Base-by-base conservation (phyloP, 2,113 vertebrate species). In the Pantherophis guttatus region DNA sequence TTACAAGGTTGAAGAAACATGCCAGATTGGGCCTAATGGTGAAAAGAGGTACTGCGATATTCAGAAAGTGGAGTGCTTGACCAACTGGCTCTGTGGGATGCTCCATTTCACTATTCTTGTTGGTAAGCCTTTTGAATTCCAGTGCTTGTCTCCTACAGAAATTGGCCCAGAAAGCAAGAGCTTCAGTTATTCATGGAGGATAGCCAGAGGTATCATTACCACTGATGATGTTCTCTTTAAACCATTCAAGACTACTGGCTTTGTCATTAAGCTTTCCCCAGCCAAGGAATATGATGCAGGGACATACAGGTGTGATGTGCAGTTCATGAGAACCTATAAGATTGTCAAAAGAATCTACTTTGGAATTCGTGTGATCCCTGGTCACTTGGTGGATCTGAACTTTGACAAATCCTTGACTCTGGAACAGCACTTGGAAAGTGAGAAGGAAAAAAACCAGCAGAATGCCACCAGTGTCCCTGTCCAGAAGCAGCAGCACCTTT, bases 231-330 rank as follows among this genome's bases (percentile, higher is more conserved):
- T 95, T 0, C 93, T 98, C 8, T 99, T 99, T 58, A 75, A 1
- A 0, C 97, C 96, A 1, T 97, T 97, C 92, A 21, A 26, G 0
- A 88, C 94, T 39, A 33, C 90, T 0, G 1, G 95, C 15, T 92
- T 97, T 21, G 93, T 94, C 1, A 11, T 99, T 86, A 90, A 92
- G 1, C 96, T 99, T 81, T 94, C 96, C 23, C 95, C 97, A 0
- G 93, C 97, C 3, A 92, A 19, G 23, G 99, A 99, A 93, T 93
- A 93, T 0, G 97, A 98, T 0, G 96, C 98, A n/a, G 99, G 99
- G 0, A 99, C 99, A 0, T 99, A 99, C 26, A 95, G 98, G 0
- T 99, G 99, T 11, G 98, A 98, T 0, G 98, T 99, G 91, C 98
- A 97, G 94, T 94, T 97, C 57, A 8, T 94, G 0, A 94, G 58